These are phyloP conservation scores for Coregonus suidteri DNA, from an alignment of 2,797 vertebrate species.

Conservation along the genomic window DNA sequence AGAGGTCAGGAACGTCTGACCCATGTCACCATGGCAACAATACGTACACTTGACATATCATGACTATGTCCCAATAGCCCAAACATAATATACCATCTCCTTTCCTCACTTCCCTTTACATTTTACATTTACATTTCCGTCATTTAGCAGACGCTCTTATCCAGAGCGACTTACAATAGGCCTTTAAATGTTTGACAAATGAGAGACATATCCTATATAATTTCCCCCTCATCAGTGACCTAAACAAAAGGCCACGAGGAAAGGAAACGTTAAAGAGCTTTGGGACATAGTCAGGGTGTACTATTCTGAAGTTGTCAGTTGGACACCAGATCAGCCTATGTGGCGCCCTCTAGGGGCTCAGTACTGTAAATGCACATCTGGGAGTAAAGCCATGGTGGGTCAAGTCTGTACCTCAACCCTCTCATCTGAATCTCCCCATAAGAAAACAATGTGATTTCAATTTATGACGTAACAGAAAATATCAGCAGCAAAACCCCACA, in stretches of 20 bases:
- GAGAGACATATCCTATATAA: background rate
- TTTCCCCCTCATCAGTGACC: background rate
- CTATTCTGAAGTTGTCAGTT: conserved; percentile 11
- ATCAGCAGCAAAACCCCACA: background rate
- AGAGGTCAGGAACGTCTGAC: conserved; percentile 34
- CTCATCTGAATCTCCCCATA: background rate
- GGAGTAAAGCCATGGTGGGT: conserved; percentile 47
- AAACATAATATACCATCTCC: background rate
- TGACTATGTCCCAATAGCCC: background rate
- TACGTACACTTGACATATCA: background rate
- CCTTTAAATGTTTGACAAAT: background rate
- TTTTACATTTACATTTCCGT: no score
- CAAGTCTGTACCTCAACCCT: background rate
- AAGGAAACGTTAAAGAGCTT: conserved; percentile 19
- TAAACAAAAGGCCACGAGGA: conserved; percentile 5
- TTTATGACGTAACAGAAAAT: background rate
- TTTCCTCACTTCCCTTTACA: background rate
- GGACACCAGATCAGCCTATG: conserved; percentile 28
- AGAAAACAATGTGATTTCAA: background rate
- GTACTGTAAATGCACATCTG: conserved; percentile 51
- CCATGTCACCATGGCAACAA: conserved; percentile 15
- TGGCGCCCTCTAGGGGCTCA: conserved; percentile 53
- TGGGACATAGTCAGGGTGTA: conserved; percentile 20
- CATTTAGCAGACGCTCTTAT: no score
- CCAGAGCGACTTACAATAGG: background rate